Base-by-base conservation (phyloP, 2,888 invertebrate species). In the Achlya flavicornis region DNA sequence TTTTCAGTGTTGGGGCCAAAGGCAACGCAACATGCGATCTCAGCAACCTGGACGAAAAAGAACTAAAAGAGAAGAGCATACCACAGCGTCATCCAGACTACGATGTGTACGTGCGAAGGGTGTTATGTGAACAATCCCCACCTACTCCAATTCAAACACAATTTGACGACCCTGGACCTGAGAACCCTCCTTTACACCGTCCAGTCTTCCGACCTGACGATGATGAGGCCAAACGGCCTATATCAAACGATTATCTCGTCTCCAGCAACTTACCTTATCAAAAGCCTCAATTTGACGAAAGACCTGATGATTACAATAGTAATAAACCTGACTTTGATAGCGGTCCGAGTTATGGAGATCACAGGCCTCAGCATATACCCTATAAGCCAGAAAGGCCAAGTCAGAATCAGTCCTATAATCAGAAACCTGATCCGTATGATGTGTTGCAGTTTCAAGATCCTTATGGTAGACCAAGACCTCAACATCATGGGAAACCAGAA, bases 11-110 rank as follows among this genome's bases (percentile, higher is more conserved):
- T 4, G 93, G 93, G 0, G 93, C 93, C 1, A 93, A 93, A 85
- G 93, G 93, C 64, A 93, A 93, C 64, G 91, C 93, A 0, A 92
- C 93, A 0, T 93, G 93, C 64, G 84, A 93, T 63, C 81, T 93
- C 0, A 88, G 93, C 64, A 89, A 84, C 11, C 59, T 83, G 4
- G 80, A 81, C 7, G 92, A 92, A 63, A 89, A 88, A 59, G 86
- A 90, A 32, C 72, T 93, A 0, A 90, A 88, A 70, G 90, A 89
- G 3, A 85, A 86, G 38, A 85, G 78, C 14, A 67, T 86, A 0
- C 78, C 91, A 0, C 73, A 73, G 3, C 83, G 89, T 0, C 85
- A 93, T 64, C 91, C 92, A 0, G 93, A 93, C 68, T 92, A 92
- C 57, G 93, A 93, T 62, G 82, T 93, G 0, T 93, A 92, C 68